A percentile compares a stretch with the other conserved stretches of the same genome.
Conservation (phyloP, 92 coral and sea anemone genomes). For the Porites divaricata region DNA sequence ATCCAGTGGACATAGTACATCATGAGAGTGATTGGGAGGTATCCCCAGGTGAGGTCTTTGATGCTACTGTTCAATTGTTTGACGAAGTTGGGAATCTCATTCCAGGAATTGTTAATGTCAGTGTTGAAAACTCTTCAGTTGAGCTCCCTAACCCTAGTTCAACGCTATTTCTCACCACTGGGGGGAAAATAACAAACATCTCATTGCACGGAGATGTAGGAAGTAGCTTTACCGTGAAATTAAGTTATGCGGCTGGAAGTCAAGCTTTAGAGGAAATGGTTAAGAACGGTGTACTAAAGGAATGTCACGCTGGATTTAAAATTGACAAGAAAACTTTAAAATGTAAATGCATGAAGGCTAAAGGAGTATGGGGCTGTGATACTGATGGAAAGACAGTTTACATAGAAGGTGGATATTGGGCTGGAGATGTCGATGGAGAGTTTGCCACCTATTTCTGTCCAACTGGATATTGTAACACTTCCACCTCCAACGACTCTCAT, state of each 20-base stretch:
- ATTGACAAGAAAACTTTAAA: background rate
- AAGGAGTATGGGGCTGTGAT: conserved; percentile 76
- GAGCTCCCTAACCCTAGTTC: conserved; percentile 52
- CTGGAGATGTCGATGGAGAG: conserved; percentile 54
- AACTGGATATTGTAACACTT: conserved; percentile 60
- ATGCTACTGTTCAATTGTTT: conserved; percentile 66
- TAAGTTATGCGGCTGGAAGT: conserved; percentile 65
- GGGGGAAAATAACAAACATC: conserved; percentile 45
- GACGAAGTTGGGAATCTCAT: conserved; percentile 84
- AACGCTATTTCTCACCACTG: conserved; percentile 63
- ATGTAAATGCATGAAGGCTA: conserved; percentile 70
- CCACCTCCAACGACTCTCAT: background rate
- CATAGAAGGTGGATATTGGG: conserved; percentile 90
- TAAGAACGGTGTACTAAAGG: conserved; percentile 44
- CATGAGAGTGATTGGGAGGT: conserved; percentile 76
- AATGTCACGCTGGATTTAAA: conserved; percentile 75
- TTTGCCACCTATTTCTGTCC: conserved; percentile 87
- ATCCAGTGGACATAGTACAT: conserved; percentile 66
- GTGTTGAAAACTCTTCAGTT: conserved; percentile 27
- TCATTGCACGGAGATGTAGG: conserved; percentile 56
- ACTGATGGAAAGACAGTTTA: conserved; percentile 46
- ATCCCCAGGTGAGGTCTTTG: conserved; percentile 79
- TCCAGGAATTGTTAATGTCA: conserved; percentile 74
- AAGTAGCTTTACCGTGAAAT: conserved; percentile 49
- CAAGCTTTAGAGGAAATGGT: conserved; percentile 51